These are phyloP conservation scores for Melanotaenia pygmaea DNA, from an alignment of 2,797 vertebrate genomes.

Conservation along the genomic window DNA sequence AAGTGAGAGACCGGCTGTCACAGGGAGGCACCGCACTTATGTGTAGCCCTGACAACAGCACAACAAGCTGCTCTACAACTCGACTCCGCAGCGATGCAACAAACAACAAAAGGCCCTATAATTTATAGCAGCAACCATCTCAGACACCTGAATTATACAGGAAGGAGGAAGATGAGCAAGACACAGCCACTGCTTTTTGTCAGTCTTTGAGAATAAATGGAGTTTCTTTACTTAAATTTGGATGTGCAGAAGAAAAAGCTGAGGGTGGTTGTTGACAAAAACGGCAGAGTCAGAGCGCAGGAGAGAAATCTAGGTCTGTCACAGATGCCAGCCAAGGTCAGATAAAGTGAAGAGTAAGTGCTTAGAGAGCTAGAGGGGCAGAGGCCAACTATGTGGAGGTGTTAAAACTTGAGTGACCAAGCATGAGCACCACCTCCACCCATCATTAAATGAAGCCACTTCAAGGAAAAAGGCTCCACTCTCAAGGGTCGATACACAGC, in stretches of 20 bases:
- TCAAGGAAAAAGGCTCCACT: constrained; percentile 61
- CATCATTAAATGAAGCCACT: constrained; percentile 77
- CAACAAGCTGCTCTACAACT: constrained; percentile 59
- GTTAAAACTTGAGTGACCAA: constrained; percentile 72
- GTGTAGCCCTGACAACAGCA: constrained; percentile 70
- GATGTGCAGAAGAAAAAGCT: constrained; percentile 43
- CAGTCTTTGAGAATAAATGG: constrained; percentile 61
- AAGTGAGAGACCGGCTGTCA: constrained; percentile 79
- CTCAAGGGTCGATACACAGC: constrained; percentile 62
- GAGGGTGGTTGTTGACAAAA: constrained; percentile 40
- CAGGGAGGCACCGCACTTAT: constrained; percentile 60
- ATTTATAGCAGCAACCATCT: constrained; percentile 60
- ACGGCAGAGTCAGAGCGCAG: constrained; percentile 29
- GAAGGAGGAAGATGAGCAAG: constrained; percentile 42
- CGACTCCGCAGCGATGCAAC: constrained; percentile 67
- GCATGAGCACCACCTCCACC: constrained; percentile 65
- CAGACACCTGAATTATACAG: constrained; percentile 55
- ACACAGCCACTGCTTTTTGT: constrained; percentile 63
- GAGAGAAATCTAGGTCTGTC: constrained; percentile 59
- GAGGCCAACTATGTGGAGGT: constrained; percentile 69
- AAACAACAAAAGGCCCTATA: constrained; percentile 59
- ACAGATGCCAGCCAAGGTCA: constrained; percentile 74
- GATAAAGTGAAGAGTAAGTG: constrained; percentile 76
- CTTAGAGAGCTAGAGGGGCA: constrained; percentile 67
- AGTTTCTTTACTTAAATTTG: constrained; percentile 56